Base-by-base conservation (phyloP, 2,888 invertebrate genomes). In the Conchocele bisecta region DNA sequence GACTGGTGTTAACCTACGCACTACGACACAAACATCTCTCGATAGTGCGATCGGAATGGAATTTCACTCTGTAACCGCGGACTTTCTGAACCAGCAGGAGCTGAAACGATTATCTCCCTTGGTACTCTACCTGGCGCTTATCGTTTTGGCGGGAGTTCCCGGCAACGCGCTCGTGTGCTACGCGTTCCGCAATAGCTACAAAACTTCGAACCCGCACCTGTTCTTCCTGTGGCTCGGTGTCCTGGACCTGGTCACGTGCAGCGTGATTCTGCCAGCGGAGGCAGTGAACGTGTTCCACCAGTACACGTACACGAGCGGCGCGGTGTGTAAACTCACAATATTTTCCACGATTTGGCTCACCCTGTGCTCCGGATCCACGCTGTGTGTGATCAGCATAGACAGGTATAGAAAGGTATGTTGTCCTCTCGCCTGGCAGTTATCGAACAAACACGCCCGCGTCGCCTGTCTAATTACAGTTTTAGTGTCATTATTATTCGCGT, bases 261-360 rank as follows among this genome's bases (percentile, higher is more conserved):
- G 46, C 53, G 35, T 72, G 5, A 42, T 26, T 29, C 41, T 72
- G 20, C 59, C 67, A 24, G 33, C 72, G 17, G 68, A 72, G 59
- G 61, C 72, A 7, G 57, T 65, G 1, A 61, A 72, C 46, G 69
- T 76, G 6, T 58, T 57, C 3, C 60, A 72, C 17, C 72, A 72
- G 35, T 63, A 46, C 51, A 69, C 58, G 17, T 76, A 58, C 37
- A 51, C 63, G 6, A 44, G 58, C 50, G 66, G 20, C 11, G 61
- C 54, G 60, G 48, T 76, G 29, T 76, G 76, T 41, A 71, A 76
- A 59, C 31, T 68, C 7, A 72, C 71, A 26, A 71, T 71, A 31
- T 76, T 68, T 50, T 48, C 66, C 9, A 71, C 68, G n/a, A 48
- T 76, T 29, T 68, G 68, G 61, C 71, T 69, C 5, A 57, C 68